Conservation (phyloP, 2,888 invertebrate genomes). For the Idaea dimidiata region DNA sequence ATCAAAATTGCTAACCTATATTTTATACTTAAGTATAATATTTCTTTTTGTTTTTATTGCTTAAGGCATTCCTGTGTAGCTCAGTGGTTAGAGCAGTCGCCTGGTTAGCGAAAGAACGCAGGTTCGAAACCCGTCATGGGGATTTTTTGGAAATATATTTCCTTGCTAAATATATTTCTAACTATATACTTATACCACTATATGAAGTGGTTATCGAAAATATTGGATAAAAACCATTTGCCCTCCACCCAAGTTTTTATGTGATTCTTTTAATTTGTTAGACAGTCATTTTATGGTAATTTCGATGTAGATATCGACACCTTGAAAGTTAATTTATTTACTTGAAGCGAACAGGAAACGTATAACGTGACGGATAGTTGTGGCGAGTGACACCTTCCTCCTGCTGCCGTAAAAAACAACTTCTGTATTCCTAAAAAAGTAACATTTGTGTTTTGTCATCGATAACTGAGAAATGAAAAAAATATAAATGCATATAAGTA, state of each 20-base stretch:
- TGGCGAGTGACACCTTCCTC: conserved; percentile 75
- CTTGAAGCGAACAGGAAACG: conserved; percentile 62
- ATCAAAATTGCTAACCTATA: too few species aligned
- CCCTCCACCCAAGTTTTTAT: conserved; percentile 13
- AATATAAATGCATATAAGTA: too few species aligned
- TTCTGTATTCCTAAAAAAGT: conserved; percentile 37
- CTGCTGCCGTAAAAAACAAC: conserved; percentile 64
- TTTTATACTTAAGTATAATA: too few species aligned
- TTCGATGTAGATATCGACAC: conserved; percentile 35
- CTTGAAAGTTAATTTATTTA: conserved; percentile 61
- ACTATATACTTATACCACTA: not conserved
- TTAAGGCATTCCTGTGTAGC: too few species aligned
- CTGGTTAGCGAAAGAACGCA: too few species aligned
- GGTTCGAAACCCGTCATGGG: too few species aligned
- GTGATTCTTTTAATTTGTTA: conserved; percentile 2
- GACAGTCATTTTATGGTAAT: conserved; percentile 12
- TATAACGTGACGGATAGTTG: conserved; percentile 66
- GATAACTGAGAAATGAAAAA: conserved; percentile 19
- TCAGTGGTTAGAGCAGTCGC: too few species aligned
- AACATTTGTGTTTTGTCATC: conserved; percentile 29
- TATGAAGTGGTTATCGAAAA: conserved; percentile 7
- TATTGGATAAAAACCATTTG: not conserved
- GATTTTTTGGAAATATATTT: too few species aligned
- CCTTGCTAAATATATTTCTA: too few species aligned
- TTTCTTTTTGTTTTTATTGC: too few species aligned